These are phyloP conservation scores for Musca vetustissima DNA, from an alignment of 1,140 invertebrate species.

Conservation along the genomic window DNA sequence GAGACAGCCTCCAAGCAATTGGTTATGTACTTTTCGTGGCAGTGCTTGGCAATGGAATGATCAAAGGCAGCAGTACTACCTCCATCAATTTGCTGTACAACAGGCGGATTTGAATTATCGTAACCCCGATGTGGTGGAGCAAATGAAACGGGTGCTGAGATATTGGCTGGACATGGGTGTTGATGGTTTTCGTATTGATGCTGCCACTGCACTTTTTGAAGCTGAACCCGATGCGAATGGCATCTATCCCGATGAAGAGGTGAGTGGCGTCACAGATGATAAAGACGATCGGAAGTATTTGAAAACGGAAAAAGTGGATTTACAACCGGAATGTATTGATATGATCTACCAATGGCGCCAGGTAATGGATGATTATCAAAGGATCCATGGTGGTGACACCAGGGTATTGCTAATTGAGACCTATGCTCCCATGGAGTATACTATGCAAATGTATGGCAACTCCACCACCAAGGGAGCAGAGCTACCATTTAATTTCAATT, in stretches of 20 bases:
- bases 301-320: slow-evolving; percentile 65
- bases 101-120: slow-evolving; percentile 75
- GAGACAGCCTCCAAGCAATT: slow-evolving; percentile 66
- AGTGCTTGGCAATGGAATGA: slow-evolving; percentile 68
- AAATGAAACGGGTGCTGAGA: slow-evolving; percentile 68
- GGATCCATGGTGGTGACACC: slow-evolving; percentile 52
- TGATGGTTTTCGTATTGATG: slow-evolving; percentile 73
- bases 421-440: slow-evolving; percentile 56
- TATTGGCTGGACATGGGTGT: slow-evolving; percentile 78
- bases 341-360: slow-evolving; percentile 64
- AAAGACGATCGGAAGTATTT: slow-evolving; percentile 61
- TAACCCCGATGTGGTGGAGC: slow-evolving; percentile 63
- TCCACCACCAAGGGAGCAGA: slow-evolving; percentile 59
- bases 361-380: slow-evolving; percentile 61
- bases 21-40: slow-evolving; percentile 63
- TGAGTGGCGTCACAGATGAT: slow-evolving; percentile 54
- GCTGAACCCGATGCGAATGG: slow-evolving; percentile 55
- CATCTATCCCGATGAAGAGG: slow-evolving; percentile 62
- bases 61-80: slow-evolving; percentile 65
- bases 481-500: slow-evolving; percentile 65
- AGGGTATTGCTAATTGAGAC: slow-evolving; percentile 76
- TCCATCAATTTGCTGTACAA: slow-evolving; percentile 65
- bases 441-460: slow-evolving; percentile 63
- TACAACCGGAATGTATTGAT: slow-evolving; percentile 64
- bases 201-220: slow-evolving; percentile 64